These are phyloP conservation scores for Phortica okadai DNA, from an alignment of 2,888 invertebrate genomes.

Conservation along the genomic window DNA sequence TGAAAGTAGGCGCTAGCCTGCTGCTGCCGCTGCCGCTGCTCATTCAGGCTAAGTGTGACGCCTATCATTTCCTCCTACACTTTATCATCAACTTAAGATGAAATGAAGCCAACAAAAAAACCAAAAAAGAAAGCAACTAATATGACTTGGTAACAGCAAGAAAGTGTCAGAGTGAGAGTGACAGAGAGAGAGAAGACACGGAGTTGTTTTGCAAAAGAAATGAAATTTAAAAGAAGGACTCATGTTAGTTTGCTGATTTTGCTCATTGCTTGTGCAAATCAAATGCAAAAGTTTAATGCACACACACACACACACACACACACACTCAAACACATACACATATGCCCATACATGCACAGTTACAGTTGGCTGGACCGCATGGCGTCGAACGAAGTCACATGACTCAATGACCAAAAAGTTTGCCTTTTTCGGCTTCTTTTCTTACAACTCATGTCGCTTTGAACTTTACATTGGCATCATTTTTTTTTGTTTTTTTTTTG, in stretches of 20 bases:
- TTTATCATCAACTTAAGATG: not conserved
- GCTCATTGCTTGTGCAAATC: slow-evolving; percentile 32
- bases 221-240: too few species aligned
- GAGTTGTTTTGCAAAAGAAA: too few species aligned
- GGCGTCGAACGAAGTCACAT: slow-evolving; percentile 45
- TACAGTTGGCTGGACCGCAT: slow-evolving; percentile 63
- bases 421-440: slow-evolving; percentile 28
- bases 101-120: slow-evolving; percentile 7
- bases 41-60: not conserved
- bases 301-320: not conserved
- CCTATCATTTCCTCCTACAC: not conserved
- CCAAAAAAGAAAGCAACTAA: not conserved
- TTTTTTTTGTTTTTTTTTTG: not conserved
- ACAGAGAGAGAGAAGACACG: too few species aligned
- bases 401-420: slow-evolving; percentile 56
- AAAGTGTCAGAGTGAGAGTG: too few species aligned
- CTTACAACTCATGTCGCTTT: not conserved
- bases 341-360: not conserved
- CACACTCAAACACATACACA: not conserved
- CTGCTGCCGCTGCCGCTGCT: not conserved
- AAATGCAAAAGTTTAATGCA: slow-evolving; percentile 59
- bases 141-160: too few species aligned
- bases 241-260: not conserved
- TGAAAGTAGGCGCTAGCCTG: not conserved
- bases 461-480: not conserved